Percentiles rank a stretch among this genome's conserved stretches.
Conservation (phyloP, 2,113 vertebrate genomes). For the Nothocercus nigrocapillus region DNA sequence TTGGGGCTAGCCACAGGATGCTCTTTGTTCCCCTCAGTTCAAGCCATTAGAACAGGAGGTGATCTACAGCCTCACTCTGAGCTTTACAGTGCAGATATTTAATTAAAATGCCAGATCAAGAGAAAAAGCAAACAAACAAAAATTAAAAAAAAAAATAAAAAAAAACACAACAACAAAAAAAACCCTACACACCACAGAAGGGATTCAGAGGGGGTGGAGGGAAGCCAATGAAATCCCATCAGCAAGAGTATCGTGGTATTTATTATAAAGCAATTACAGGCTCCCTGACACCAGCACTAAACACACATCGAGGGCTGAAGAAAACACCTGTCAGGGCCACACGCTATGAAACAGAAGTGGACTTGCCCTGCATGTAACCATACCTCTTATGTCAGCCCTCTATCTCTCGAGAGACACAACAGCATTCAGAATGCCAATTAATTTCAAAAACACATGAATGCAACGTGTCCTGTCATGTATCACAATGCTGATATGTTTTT, state of each 20-base stretch:
- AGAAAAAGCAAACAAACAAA: background rate
- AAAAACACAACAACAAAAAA: too few species aligned
- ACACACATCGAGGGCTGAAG: background rate
- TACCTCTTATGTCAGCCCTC: fast-evolving
- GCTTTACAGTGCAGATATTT: background rate
- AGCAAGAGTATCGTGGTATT: background rate
- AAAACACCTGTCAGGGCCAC: background rate
- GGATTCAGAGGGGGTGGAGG: background rate
- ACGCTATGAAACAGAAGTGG: background rate
- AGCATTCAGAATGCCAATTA: background rate
- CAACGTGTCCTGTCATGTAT: fast-evolving
- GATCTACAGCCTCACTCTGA: background rate
- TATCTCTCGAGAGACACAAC: background rate
- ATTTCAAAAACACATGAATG: background rate
- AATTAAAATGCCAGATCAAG: background rate
- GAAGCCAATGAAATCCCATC: background rate
- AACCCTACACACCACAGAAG: too few species aligned
- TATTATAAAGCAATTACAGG: background rate
- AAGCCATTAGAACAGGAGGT: background rate
- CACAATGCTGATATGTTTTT: background rate
- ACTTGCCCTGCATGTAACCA: fast-evolving
- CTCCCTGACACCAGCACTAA: background rate
- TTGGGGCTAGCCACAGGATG: background rate
- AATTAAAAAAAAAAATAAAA: too few species aligned
- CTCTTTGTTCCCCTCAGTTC: too few species aligned